These are phyloP conservation scores for Macheiramphus alcinus DNA, from an alignment of 2,113 vertebrate genomes.

Conservation along the genomic window DNA sequence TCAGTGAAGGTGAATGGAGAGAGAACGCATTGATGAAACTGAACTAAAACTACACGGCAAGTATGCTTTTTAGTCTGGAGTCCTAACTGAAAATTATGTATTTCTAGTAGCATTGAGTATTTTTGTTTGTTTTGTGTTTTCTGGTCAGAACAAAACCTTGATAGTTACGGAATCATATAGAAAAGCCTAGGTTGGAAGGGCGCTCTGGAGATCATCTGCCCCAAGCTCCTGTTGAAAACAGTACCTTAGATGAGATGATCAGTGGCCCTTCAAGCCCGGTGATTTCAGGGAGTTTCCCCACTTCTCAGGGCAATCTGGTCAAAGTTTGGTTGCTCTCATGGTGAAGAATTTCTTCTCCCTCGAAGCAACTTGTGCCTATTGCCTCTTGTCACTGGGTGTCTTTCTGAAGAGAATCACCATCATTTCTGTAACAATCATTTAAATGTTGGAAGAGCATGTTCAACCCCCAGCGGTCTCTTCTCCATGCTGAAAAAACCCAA, in stretches of 20 bases:
- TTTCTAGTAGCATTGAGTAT: not conserved
- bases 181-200: not conserved
- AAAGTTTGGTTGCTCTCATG: not conserved
- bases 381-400: not conserved
- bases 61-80: not conserved
- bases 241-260: not conserved
- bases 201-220: not conserved
- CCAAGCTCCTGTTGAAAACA: not conserved
- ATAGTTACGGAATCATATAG: not conserved
- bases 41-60: not conserved
- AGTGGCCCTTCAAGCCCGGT: accelerated
- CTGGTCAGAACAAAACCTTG: not conserved
- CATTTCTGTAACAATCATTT: not conserved
- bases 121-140: not conserved
- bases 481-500: not conserved
- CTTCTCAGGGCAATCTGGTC: not conserved
- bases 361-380: not conserved
- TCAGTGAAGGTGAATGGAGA: not conserved
- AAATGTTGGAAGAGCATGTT: not conserved
- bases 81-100: not conserved
- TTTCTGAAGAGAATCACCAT: not conserved
- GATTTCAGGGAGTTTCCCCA: not conserved
- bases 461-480: not conserved
- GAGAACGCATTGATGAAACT: not conserved
- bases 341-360: not conserved